Conservation (phyloP, 2,888 invertebrate genomes). For the Rhamnusium bicolor region DNA sequence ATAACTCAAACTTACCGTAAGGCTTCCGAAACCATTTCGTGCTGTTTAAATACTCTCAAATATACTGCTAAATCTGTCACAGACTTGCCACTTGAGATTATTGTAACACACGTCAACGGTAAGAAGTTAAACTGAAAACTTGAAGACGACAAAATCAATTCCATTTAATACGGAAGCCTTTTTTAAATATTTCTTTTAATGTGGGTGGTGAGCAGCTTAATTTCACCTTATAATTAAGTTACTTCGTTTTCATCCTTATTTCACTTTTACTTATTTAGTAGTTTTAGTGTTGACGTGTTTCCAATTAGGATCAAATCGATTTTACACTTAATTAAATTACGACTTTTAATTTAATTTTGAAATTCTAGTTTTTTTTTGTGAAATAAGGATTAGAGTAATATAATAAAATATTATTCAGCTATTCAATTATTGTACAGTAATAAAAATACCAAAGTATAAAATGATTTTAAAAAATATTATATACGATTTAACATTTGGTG, state of each 20-base stretch:
- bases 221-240: slow-evolving; percentile 18
- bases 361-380: background rate
- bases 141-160: slow-evolving; percentile 36
- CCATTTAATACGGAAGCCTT: slow-evolving; percentile 27
- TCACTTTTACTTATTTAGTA: background rate
- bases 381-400: too few species aligned
- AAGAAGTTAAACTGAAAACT: slow-evolving; percentile 36
- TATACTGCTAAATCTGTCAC: slow-evolving; percentile 48
- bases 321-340: background rate
- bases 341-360: background rate
- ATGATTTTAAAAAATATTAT: too few species aligned
- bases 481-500: too few species aligned
- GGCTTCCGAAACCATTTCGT: slow-evolving; percentile 68
- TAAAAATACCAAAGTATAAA: too few species aligned
- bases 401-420: too few species aligned
- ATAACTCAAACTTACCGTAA: slow-evolving; percentile 66
- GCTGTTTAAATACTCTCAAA: slow-evolving; percentile 61
- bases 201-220: slow-evolving; percentile 8
- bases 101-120: slow-evolving; percentile 38
- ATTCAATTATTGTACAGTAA: too few species aligned
- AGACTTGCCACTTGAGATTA: slow-evolving; percentile 46
- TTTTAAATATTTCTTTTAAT: slow-evolving; percentile 1
- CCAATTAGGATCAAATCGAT: background rate
- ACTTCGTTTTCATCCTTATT: background rate
- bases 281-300: background rate